Conservation (phyloP, 2,797 vertebrate species). For the Buceros bicornis region DNA sequence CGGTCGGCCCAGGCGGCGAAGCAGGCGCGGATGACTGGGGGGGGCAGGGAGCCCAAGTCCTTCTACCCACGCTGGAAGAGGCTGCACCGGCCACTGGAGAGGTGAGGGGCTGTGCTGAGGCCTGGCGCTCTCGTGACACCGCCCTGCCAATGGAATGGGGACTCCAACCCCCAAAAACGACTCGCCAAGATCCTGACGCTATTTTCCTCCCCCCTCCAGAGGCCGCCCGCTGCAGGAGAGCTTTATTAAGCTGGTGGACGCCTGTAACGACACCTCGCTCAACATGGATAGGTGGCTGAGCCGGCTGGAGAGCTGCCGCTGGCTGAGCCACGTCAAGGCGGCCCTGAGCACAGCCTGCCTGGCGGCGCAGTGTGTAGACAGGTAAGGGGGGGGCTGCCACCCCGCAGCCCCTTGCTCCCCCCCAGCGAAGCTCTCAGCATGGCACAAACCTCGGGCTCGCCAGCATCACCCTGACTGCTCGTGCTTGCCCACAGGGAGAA, state of each 20-base stretch:
- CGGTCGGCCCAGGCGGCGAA: slow-evolving; percentile 86
- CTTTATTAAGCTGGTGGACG: slow-evolving; percentile 84
- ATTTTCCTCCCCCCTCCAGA: slow-evolving; percentile 38
- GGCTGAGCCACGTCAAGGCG: slow-evolving; percentile 88
- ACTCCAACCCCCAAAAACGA: not conserved
- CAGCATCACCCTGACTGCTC: rapidly evolving
- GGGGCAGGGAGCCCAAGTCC: slow-evolving; percentile 87
- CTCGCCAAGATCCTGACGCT: rapidly evolving
- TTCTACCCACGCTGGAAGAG: slow-evolving; percentile 84
- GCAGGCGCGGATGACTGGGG: slow-evolving; percentile 84
- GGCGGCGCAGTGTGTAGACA: slow-evolving; percentile 88
- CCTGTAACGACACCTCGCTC: slow-evolving; percentile 80
- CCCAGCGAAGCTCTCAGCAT: rapidly evolving
- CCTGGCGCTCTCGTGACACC: rapidly evolving
- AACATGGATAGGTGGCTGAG: slow-evolving; percentile 89
- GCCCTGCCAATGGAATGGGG: rapidly evolving
- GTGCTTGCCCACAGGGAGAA: slow-evolving; percentile 78
- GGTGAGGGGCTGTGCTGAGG: slow-evolving; percentile 65
- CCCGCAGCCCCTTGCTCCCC: rapidly evolving
- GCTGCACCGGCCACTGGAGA: slow-evolving; percentile 87
- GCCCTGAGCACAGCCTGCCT: slow-evolving; percentile 87
- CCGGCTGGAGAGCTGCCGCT: slow-evolving; percentile 88
- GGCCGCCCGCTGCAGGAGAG: slow-evolving; percentile 89
- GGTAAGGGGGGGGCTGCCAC: slow-evolving; percentile 67
- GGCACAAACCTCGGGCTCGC: rapidly evolving